Percentiles rank a stretch among this genome's conserved stretches.
phyloP scores from a whole-genome alignment of 1,140 invertebrate species.

The Augochlora pura region DNA sequence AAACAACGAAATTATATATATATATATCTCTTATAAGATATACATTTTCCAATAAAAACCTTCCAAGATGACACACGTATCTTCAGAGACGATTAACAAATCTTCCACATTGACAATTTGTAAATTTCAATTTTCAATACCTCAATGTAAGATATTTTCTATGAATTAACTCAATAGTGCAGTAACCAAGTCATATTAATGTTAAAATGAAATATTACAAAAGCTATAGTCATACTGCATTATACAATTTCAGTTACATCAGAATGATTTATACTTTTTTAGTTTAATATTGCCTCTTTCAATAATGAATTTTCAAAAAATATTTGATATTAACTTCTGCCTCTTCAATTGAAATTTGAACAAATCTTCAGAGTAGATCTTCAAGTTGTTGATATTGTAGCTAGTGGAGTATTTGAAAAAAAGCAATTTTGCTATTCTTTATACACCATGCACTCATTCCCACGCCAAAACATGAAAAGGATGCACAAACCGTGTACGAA shows the following conservation, averaged over 20 bases:
- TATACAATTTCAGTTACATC: no score
- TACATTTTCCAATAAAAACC: background rate
- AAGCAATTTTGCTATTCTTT: background rate
- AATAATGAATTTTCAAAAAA: no score
- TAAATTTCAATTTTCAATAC: background rate
- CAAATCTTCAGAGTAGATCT: background rate
- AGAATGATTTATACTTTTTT: no score
- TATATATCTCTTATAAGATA: no score
- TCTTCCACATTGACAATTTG: background rate
- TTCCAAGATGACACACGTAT: conserved; percentile 9
- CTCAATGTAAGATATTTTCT: background rate
- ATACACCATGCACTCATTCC: conserved; percentile 16
- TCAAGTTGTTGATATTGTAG: background rate
- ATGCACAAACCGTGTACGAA: conserved; percentile 10
- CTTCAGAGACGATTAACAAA: conserved; percentile 12
- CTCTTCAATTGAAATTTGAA: background rate
- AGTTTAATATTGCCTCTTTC: no score
- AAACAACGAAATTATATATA: background rate
- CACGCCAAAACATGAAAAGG: background rate
- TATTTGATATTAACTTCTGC: background rate
- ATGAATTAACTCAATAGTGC: background rate
- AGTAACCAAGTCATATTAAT: background rate
- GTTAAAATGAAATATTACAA: background rate
- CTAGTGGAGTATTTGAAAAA: background rate
- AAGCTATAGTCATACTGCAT: no score